Base-by-base conservation (phyloP, 2,797 vertebrate genomes). In the Scarus forsteni region DNA sequence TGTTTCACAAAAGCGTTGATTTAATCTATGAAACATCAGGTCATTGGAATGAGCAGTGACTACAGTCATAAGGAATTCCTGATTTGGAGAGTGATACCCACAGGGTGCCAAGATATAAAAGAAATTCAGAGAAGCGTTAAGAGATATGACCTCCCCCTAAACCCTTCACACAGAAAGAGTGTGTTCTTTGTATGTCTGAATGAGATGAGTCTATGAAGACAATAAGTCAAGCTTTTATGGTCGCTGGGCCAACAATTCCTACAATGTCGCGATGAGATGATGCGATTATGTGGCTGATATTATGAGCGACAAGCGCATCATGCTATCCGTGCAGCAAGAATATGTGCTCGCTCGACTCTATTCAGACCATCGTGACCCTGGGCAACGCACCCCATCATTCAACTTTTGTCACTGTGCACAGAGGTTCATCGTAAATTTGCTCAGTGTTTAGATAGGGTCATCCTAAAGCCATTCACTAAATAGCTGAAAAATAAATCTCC, bases 1-100 rank as follows among this genome's bases (percentile, higher is more conserved):
- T 58, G 76, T 60, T 59, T 86, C 88, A 90, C 88, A 92, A 88
- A 89, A 91, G 92, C 81, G 5, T 91, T 83, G 89, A 91, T 93
- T 90, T 91, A 85, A 92, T 90, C 90, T 85, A 69, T 38, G 42
- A 76, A 72, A 85, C 86, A 84, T 85, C 79, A 73, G 77, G 85
- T 89, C 89, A 66, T 75, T 68, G 81, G 81, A 77, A 91, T 88
- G 88, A 83, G 70, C 66, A 62, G 62, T 92, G 92, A 93, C 85
- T 88, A 19, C 56, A 84, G 64, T 77, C 80, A 70, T 74, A 35
- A 77, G 86, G 90, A 92, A 92, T 93, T 81, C 50, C 61, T 81
- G 86, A 83, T 91, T 81, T 62, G 67, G 70, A 66, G 75, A 60
- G 77, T 73, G 81, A 90, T 90, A 85, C 83, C 85, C 90, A 89